Percentiles rank a stretch among this genome's conserved stretches.
Conservation (phyloP, 2,797 vertebrate species). For the Thamnophis elegans region DNA sequence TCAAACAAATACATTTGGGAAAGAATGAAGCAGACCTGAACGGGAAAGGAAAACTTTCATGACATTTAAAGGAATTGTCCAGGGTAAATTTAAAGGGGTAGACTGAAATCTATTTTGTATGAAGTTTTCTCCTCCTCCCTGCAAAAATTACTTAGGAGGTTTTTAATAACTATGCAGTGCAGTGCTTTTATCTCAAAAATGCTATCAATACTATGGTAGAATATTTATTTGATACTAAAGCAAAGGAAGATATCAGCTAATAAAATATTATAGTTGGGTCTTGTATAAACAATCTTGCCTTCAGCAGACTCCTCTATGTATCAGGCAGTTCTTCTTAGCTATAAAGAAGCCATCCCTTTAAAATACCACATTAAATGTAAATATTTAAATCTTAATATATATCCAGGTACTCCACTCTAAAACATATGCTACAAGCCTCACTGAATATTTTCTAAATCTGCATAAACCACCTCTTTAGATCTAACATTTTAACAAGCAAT, state of each 20-base stretch:
- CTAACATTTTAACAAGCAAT: slow-evolving; percentile 16
- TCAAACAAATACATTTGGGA: slow-evolving; percentile 9
- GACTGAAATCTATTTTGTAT: neutral
- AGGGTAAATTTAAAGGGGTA: neutral
- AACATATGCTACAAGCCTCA: neutral
- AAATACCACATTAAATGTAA: neutral
- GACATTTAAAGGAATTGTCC: neutral
- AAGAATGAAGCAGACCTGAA: neutral
- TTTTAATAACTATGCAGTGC: neutral
- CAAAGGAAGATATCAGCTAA: neutral
- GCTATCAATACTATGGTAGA: neutral
- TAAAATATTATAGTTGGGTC: slow-evolving; percentile 1
- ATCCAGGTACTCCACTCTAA: neutral
- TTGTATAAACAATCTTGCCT: neutral
- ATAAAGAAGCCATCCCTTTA: neutral
- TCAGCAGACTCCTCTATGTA: neutral
- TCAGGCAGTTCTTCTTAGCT: slow-evolving; percentile 10
- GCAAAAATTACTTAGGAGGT: slow-evolving; percentile 3
- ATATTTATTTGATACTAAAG: neutral
- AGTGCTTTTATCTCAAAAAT: neutral
- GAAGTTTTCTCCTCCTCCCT: neutral
- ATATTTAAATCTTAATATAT: neutral
- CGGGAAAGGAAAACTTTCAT: slow-evolving; percentile 1
- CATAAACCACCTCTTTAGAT: slow-evolving; percentile 34
- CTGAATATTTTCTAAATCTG: slow-evolving; percentile 5